phyloP scores from a whole-genome alignment of 2,888 invertebrate species.

The Dolomedes plantarius region DNA sequence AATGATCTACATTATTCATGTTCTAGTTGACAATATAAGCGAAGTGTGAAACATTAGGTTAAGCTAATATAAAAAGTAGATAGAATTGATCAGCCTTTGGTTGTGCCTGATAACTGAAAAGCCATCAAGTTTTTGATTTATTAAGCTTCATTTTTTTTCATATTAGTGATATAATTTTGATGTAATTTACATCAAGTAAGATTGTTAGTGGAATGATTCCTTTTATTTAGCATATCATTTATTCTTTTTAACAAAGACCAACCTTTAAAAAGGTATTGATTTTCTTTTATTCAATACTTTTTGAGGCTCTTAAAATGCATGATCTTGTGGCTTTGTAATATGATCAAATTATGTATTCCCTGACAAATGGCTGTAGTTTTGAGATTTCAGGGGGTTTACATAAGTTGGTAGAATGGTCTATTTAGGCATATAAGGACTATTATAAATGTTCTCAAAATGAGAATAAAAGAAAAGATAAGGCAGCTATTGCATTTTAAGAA shows the following conservation, averaged over 20 bases:
- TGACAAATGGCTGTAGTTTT: neutral
- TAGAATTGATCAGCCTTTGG: neutral
- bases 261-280: too few species aligned
- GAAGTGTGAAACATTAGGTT: neutral
- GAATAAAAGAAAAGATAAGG: constrained; percentile 37
- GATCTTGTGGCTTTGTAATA: constrained; percentile 10
- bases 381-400: neutral
- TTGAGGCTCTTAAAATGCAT: neutral
- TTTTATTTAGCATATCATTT: too few species aligned
- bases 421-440: neutral
- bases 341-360: constrained; percentile 15
- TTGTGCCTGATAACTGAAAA: neutral
- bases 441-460: constrained; percentile 32
- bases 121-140: neutral
- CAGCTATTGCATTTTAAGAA: constrained; percentile 60
- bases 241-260: too few species aligned
- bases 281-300: too few species aligned
- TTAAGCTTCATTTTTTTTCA: too few species aligned
- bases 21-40: neutral
- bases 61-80: neutral
- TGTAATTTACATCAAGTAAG: too few species aligned
- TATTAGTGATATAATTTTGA: too few species aligned
- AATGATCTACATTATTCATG: neutral
- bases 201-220: too few species aligned
- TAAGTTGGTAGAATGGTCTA: neutral